Conservation (phyloP, 1,140 invertebrate genomes). For the Hylaeus anthracinus region DNA sequence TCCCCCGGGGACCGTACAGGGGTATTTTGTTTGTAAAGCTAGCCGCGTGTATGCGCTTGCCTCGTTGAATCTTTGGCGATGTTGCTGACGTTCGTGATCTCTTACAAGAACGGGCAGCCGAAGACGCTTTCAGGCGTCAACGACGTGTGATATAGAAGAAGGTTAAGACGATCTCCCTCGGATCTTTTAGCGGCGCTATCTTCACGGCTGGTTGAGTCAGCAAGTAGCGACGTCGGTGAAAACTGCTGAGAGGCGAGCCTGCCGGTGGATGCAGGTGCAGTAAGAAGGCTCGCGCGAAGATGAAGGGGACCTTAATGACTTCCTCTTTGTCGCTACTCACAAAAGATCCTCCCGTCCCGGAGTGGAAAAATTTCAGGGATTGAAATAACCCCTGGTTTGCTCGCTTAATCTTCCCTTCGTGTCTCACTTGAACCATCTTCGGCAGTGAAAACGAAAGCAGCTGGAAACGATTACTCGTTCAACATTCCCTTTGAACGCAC, state of each 20-base stretch:
- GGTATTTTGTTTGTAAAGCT: conserved; percentile 9
- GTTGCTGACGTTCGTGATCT: conserved; percentile 43
- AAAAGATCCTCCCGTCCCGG: not conserved
- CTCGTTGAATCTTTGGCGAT: not conserved
- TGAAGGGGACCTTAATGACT: conserved; percentile 39
- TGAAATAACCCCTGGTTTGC: conserved; percentile 13
- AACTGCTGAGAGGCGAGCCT: conserved; percentile 61
- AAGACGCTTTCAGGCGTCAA: conserved; percentile 56
- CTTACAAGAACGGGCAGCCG: conserved; percentile 11
- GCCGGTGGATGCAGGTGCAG: conserved; percentile 53
- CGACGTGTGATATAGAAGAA: conserved; percentile 60
- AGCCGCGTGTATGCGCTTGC: not conserved
- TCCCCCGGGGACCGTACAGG: too few relatives aligned
- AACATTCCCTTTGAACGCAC: too few relatives aligned
- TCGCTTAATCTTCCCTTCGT: not conserved
- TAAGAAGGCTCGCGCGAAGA: conserved; percentile 45
- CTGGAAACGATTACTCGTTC: too few relatives aligned
- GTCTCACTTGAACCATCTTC: too few relatives aligned
- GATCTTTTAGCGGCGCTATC: conserved; percentile 47
- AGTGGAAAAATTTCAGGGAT: conserved; percentile 7
- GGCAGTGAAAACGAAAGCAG: too few relatives aligned
- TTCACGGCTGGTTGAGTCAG: conserved; percentile 62
- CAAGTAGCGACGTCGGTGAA: conserved; percentile 54
- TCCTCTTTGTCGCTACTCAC: conserved; percentile 22
- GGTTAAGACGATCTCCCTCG: conserved; percentile 58